These are phyloP conservation scores for Plusia festucae DNA, from an alignment of 2,888 invertebrate genomes.

Conservation along the genomic window DNA sequence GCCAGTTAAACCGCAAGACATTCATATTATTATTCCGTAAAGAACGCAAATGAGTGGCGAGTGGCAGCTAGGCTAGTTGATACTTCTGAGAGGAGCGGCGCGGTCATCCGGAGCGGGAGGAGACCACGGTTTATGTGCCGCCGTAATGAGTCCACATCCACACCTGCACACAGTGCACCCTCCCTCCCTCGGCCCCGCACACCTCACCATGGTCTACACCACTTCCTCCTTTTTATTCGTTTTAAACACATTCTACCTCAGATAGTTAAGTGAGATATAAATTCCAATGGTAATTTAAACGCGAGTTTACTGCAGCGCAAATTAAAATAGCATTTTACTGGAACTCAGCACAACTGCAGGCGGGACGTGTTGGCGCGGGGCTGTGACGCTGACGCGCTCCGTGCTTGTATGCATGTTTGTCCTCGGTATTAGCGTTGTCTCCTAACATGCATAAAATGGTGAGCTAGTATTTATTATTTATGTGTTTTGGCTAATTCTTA, in stretches of 20 bases:
- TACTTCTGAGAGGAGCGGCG: constrained; percentile 9
- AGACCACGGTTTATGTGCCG: constrained; percentile 27
- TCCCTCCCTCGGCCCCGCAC: neutral
- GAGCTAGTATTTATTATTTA: too few relatives aligned
- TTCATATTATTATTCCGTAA: neutral
- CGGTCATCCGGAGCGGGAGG: constrained; percentile 21
- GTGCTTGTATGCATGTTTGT: neutral
- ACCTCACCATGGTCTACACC: too few relatives aligned
- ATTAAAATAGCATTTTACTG: constrained; percentile 31
- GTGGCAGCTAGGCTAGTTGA: constrained; percentile 6
- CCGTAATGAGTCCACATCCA: constrained; percentile 41
- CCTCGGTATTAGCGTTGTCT: too few relatives aligned
- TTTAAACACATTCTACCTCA: constrained; percentile 31
- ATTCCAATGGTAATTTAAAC: constrained; percentile 44
- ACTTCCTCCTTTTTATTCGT: constrained; percentile 24
- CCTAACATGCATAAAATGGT: too few relatives aligned
- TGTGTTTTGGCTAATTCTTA: too few relatives aligned
- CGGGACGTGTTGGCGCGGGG: neutral
- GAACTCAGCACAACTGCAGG: neutral
- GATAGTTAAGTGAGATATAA: constrained; percentile 44
- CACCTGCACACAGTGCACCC: constrained; percentile 33
- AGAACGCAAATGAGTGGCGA: constrained; percentile 8
- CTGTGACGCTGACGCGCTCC: neutral
- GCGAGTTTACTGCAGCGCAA: constrained; percentile 18
- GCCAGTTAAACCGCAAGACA: neutral